Percentiles rank a stretch among this genome's conserved stretches.
These are phyloP conservation scores for Anas flavirostris DNA, from an alignment of 2,797 vertebrate genomes.

Conservation along the genomic window DNA sequence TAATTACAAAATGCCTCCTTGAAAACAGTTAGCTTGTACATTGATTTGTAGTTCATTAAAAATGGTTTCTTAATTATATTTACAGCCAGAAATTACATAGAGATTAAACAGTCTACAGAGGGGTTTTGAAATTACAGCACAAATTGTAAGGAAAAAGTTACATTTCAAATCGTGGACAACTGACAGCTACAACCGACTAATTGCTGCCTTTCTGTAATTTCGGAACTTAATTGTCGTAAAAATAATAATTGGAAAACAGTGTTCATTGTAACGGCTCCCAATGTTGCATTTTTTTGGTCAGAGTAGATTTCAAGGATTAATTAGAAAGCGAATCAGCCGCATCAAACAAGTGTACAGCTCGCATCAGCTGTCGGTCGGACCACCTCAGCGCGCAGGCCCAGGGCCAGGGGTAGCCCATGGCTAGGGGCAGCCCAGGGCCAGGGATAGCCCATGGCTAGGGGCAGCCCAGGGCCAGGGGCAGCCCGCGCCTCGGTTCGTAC, in stretches of 20 bases:
- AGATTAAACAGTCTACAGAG: slow-evolving; percentile 47
- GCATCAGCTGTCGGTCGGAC: slow-evolving; percentile 25
- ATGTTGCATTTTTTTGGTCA: slow-evolving; percentile 16
- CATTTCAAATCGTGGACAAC: slow-evolving; percentile 57
- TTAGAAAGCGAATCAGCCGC: slow-evolving; percentile 73
- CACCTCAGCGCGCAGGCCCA: slow-evolving; percentile 77
- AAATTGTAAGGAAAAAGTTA: slow-evolving; percentile 54
- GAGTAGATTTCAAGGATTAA: slow-evolving; percentile 69
- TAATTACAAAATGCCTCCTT: slow-evolving; percentile 76
- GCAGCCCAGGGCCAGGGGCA: slow-evolving; percentile 81
- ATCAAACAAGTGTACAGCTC: slow-evolving; percentile 37
- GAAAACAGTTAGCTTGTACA: slow-evolving; percentile 70
- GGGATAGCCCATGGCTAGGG: slow-evolving; percentile 84
- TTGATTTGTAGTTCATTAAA: slow-evolving; percentile 64
- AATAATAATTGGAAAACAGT: slow-evolving; percentile 69
- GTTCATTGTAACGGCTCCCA: slow-evolving; percentile 54
- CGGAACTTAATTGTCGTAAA: slow-evolving; percentile 44
- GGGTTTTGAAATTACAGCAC: slow-evolving; percentile 59
- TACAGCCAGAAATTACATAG: slow-evolving; percentile 55
- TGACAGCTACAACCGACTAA: slow-evolving; percentile 39
- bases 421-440: slow-evolving; percentile 74
- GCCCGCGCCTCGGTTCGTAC: slow-evolving; percentile 87
- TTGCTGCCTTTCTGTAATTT: neutral
- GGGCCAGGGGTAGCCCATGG: slow-evolving; percentile 74
- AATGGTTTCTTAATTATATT: slow-evolving; percentile 72